phyloP scores from a whole-genome alignment of 2,797 vertebrate species.

The Tragelaphus eurycerus region DNA sequence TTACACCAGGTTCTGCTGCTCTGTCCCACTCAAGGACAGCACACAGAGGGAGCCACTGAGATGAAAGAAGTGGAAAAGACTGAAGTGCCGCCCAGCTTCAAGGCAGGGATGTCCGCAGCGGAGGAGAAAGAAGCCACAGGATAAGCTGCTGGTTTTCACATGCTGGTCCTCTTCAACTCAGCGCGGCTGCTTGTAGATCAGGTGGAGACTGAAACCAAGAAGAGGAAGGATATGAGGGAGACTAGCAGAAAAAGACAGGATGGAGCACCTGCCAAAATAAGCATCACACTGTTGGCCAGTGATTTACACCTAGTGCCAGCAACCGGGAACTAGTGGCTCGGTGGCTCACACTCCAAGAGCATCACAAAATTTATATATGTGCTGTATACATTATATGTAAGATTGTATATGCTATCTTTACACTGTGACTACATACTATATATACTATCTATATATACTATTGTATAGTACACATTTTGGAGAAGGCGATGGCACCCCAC shows the following conservation, averaged over 20 bases:
- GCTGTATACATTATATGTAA: neutral
- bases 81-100: neutral
- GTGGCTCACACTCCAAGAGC: neutral
- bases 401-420: accelerated
- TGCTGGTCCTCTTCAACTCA: neutral
- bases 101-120: neutral
- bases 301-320: neutral
- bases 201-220: neutral
- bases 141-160: neutral
- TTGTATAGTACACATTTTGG: neutral
- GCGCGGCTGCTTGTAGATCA: neutral
- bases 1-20: neutral
- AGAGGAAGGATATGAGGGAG: neutral
- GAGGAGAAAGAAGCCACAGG: neutral
- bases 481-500: no score
- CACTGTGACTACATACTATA: neutral
- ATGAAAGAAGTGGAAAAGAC: neutral
- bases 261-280: neutral
- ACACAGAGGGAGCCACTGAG: neutral
- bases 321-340: neutral
- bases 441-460: no score
- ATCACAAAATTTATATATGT: neutral
- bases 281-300: neutral
- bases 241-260: neutral
- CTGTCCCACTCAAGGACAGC: neutral